phyloP scores from a whole-genome alignment of 1,140 invertebrate genomes.

The Trichonephila clavata region DNA sequence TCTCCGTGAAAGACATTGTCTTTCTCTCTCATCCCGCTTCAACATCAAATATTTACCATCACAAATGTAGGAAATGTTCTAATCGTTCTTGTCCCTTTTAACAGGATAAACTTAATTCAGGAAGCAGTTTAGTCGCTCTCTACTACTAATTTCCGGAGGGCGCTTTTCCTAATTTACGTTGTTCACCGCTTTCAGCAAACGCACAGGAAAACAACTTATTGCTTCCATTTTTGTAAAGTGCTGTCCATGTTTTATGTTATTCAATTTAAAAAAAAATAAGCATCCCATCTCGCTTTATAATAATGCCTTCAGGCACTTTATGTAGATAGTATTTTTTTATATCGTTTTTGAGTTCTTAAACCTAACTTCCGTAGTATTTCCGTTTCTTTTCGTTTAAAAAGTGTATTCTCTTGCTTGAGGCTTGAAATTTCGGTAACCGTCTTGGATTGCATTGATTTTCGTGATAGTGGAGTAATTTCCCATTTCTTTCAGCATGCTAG shows the following conservation, averaged over 20 bases:
- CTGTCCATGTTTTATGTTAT: neutral
- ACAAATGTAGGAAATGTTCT: neutral
- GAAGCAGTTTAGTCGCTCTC: slow-evolving; percentile 20
- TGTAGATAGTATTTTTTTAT: neutral
- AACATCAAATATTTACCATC: neutral
- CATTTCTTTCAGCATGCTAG: neutral
- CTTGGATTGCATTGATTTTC: neutral
- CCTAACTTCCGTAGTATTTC: neutral
- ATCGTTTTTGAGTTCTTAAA: neutral
- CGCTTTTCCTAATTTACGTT: neutral
- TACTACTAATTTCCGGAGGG: slow-evolving; percentile 48
- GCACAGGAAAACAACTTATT: neutral
- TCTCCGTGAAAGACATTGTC: too few species aligned
- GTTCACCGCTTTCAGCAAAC: neutral
- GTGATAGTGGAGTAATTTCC: neutral
- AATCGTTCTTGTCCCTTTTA: neutral
- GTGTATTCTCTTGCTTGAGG: neutral
- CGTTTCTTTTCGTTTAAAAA: neutral
- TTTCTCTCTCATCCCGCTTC: neutral
- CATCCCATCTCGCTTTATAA: neutral
- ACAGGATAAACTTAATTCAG: slow-evolving; percentile 48
- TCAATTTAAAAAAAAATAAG: neutral
- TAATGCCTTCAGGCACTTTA: neutral
- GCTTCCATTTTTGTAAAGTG: neutral
- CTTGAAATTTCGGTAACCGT: neutral